Conservation (phyloP, 2,113 vertebrate genomes). For the Anoplopoma fimbria region DNA sequence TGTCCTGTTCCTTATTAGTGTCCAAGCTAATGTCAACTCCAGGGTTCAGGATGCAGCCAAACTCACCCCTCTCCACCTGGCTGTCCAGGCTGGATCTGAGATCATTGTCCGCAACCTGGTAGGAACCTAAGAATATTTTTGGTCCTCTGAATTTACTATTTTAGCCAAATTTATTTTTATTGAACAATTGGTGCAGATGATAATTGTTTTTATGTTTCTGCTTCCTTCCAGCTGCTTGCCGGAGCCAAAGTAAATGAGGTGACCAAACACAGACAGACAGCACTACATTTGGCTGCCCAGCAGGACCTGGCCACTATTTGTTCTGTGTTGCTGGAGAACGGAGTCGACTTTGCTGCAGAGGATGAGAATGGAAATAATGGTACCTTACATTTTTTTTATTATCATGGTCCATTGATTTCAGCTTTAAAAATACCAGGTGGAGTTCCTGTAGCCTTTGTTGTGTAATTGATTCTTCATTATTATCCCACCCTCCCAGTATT, state of each 20-base stretch:
- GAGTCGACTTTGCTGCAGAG: conserved; percentile 92
- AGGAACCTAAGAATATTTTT: conserved; percentile 15
- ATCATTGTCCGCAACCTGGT: conserved; percentile 99
- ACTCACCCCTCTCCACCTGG: conserved; percentile 94
- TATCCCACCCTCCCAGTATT: neutral
- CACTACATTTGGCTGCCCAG: conserved; percentile 95
- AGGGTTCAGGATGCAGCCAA: conserved; percentile 96
- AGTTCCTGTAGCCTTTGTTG: neutral
- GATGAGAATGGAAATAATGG: conserved; percentile 99
- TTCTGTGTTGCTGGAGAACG: conserved; percentile 96
- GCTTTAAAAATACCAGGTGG: neutral
- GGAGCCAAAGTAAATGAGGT: conserved; percentile 97
- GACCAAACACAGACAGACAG: conserved; percentile 98
- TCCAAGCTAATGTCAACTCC: conserved; percentile 97
- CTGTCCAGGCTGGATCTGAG: conserved; percentile 96
- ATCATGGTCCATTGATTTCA: neutral
- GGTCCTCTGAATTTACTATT: neutral
- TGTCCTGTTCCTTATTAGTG: conserved; percentile 97
- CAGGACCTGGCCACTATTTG: conserved; percentile 97
- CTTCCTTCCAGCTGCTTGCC: conserved; percentile 89
- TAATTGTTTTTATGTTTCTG: conserved; percentile 6
- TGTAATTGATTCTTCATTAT: neutral
- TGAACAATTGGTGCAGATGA: neutral
- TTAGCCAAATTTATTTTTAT: neutral
- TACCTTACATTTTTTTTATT: conserved; percentile 64